Evolutionary conservation across 53 echinoderm and acorn worm species (phyloP), one percentile per base, ranked within the genome.

Genomic region (Hippasteria phrygiana): DNA sequence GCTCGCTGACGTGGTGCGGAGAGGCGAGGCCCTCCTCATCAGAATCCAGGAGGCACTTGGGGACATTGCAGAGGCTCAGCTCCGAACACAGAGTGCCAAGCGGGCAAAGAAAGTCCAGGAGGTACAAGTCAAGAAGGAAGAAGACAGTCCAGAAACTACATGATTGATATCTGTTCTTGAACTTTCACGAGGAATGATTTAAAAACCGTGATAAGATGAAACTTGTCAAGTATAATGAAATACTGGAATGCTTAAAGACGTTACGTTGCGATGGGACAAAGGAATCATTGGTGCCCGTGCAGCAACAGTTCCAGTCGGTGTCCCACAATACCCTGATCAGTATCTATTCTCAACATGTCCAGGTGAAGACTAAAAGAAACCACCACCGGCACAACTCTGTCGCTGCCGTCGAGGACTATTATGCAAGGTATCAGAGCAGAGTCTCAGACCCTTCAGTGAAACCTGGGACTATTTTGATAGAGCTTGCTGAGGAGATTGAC

Each of bases 1-100:
- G 74, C 87, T 99, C 5, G 87, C 78, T 16, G 96, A 99, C 55
- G 88, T 99, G 56, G 99, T 99, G 7, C 71, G 89, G 62, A 74
- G 94, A 87, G 99, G 96, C 12, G 96, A 96, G 36, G 84, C 91
- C 13, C 90, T 96, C 20, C 94, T 99, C 16, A 79, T 87, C 36
- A 87, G 94, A 45, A 99, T 99, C 27, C 99, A 99, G 73, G 93
- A 96, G 66, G 99, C 99, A 14, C 74, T 99, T 27, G 92, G 89
- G 38, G 99, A 99, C 77, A 99, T 99, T 46, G 99, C 99, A 0
- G 99, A 99, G 47, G 93, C 99, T 8, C 99, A 99, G 76, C 94
- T 99, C 65, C 90, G 94, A 85, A 94, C 94, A 47, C 96, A 99
- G 88, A 96, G 94, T 66, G 75, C 94, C 35, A 85, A 37, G 71